These are phyloP conservation scores for Cinclus mexicanus DNA, from an alignment of 2,113 vertebrate species.

Conservation along the genomic window DNA sequence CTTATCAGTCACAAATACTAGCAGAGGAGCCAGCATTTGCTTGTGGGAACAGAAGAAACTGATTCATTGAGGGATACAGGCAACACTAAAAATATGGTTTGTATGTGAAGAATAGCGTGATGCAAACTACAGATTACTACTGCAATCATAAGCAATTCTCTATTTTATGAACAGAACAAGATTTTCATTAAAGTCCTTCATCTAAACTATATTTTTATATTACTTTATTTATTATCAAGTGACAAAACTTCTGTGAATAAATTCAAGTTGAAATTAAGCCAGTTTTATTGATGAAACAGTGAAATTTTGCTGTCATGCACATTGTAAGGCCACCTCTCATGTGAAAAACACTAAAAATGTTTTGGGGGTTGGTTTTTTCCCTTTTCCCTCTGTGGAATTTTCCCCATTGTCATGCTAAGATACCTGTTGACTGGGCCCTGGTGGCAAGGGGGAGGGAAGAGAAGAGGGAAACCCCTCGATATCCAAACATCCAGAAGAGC, in stretches of 20 bases:
- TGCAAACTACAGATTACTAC: neutral
- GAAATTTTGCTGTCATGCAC: neutral
- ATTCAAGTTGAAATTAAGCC: neutral
- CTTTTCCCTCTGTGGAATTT: no score
- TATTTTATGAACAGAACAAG: neutral
- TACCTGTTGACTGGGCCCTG: no score
- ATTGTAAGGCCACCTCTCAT: neutral
- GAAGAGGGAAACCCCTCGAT: no score
- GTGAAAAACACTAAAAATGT: neutral
- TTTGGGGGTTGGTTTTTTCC: no score
- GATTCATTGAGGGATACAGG: neutral
- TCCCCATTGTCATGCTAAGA: no score
- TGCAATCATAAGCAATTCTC: neutral
- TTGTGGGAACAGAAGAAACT: neutral
- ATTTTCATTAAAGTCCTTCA: neutral
- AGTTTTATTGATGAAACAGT: conserved; percentile 1
- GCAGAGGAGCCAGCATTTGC: neutral
- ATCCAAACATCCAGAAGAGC: no score
- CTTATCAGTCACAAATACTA: neutral
- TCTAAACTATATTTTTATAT: neutral
- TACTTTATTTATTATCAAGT: neutral
- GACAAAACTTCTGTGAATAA: neutral
- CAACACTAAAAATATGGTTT: neutral
- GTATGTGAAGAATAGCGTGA: neutral
- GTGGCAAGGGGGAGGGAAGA: no score